phyloP scores from a whole-genome alignment of 2,888 invertebrate species.

The Lepidonotus clava region DNA sequence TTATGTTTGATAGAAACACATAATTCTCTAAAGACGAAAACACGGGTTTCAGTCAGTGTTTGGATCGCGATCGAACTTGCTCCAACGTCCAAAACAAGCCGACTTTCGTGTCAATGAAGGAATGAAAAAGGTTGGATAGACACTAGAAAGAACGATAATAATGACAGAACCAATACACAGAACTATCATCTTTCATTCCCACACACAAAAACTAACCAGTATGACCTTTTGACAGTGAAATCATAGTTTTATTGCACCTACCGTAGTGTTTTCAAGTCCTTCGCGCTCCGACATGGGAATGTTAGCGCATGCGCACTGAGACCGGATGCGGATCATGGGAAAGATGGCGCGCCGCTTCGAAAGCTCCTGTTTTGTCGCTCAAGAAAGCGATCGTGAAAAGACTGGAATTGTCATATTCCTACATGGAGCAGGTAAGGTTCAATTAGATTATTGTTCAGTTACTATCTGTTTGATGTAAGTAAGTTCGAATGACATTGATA shows the following conservation, averaged over 20 bases:
- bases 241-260: constrained; percentile 1
- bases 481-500: too few species aligned
- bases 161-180: too few species aligned
- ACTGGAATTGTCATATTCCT: constrained; percentile 19
- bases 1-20: too few species aligned
- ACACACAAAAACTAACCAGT: too few species aligned
- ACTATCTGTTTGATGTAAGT: too few species aligned
- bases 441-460: too few species aligned
- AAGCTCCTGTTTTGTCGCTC: not conserved
- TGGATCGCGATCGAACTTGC: constrained; percentile 34
- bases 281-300: constrained; percentile 31
- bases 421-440: constrained; percentile 41
- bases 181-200: too few species aligned
- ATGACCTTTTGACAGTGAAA: not conserved
- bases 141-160: too few species aligned
- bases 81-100: constrained; percentile 1
- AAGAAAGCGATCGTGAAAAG: not conserved
- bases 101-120: too few species aligned
- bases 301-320: not conserved
- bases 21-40: too few species aligned
- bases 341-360: not conserved
- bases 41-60: not conserved
- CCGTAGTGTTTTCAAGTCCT: constrained; percentile 29
- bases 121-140: too few species aligned
- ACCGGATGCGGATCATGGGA: constrained; percentile 43